Percentiles rank a stretch among this genome's conserved stretches.
Conservation (phyloP, 1,140 invertebrate genomes). For the Apolygus lucorum region DNA sequence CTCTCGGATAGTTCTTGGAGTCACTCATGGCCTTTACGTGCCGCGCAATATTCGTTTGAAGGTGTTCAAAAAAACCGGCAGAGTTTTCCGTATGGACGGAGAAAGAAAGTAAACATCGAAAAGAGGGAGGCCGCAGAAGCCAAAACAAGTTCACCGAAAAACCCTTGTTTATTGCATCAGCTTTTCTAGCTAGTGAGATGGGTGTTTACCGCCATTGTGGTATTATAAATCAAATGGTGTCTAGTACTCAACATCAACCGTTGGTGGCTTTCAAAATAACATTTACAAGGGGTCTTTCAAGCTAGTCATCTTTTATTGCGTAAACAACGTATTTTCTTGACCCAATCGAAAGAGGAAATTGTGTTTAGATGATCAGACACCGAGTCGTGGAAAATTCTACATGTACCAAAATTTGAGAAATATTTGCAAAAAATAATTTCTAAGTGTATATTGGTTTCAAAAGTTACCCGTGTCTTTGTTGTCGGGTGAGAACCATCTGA, state of each 20-base stretch:
- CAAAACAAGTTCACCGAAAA: background rate
- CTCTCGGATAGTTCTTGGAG: too few relatives aligned
- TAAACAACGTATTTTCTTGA: constrained; percentile 13
- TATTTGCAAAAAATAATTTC: too few relatives aligned
- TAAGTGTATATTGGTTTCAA: too few relatives aligned
- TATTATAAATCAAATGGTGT: constrained; percentile 14
- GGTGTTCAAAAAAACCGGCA: constrained; percentile 1
- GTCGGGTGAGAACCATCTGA: too few relatives aligned
- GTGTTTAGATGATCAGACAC: too few relatives aligned
- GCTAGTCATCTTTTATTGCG: constrained; percentile 9
- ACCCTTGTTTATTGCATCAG: constrained; percentile 17
- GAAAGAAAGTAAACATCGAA: background rate
- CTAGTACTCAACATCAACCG: constrained; percentile 12
- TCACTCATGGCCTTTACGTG: too few relatives aligned
- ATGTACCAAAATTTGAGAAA: too few relatives aligned
- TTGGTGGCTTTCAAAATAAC: constrained; percentile 11
- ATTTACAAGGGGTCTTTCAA: constrained; percentile 9
- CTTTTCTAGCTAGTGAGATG: background rate
- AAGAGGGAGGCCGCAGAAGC: background rate
- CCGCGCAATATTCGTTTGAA: background rate
- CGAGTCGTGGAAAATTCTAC: too few relatives aligned
- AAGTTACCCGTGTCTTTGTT: too few relatives aligned
- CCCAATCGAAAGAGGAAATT: background rate
- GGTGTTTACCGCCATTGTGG: constrained; percentile 20
- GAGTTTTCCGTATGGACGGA: too few relatives aligned